These are phyloP conservation scores for Cladorhizidae sp. DNA, from an alignment of 37 sponge, comb jelly and placozoan genomes.

Conservation along the genomic window DNA sequence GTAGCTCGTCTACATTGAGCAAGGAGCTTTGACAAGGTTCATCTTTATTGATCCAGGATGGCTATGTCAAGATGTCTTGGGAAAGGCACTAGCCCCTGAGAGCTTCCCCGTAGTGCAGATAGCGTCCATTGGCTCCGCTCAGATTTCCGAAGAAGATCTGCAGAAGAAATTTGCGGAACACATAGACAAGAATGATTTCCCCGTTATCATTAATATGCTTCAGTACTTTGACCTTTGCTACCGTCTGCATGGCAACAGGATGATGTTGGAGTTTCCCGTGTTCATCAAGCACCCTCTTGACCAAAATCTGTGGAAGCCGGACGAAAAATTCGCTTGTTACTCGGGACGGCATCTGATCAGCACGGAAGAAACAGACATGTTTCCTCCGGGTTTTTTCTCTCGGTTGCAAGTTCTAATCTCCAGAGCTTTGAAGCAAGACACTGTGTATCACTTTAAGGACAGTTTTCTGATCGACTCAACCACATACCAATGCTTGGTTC, in stretches of 20 bases:
- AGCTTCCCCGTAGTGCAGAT: constrained; percentile 37
- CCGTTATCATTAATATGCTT: constrained; percentile 52
- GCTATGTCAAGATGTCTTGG: constrained; percentile 77
- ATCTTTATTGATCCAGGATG: constrained; percentile 77
- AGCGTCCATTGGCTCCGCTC: constrained; percentile 22
- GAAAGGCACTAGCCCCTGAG: constrained; percentile 70
- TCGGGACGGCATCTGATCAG: constrained; percentile 50
- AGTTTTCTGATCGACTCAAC: constrained; percentile 45
- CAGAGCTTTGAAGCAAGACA: constrained; percentile 1
- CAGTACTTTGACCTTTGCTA: constrained; percentile 71
- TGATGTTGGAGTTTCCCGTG: constrained; percentile 47
- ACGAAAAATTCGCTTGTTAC: constrained; percentile 17
- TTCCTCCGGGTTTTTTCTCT: constrained; percentile 76
- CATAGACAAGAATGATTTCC: constrained; percentile 34
- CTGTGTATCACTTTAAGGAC: constrained; percentile 40
- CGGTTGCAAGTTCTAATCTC: constrained; percentile 62
- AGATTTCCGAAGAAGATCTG: constrained; percentile 40
- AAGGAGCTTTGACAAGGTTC: constrained; percentile 41
- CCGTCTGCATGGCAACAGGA: constrained; percentile 9
- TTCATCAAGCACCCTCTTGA: constrained; percentile 23
- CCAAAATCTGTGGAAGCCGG: constrained; percentile 30
- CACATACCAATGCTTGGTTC: constrained; percentile 39
- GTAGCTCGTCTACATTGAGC: constrained; percentile 71
- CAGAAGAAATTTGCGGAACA: constrained; percentile 17
- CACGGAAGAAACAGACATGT: constrained; percentile 46